These are phyloP conservation scores for Strongylocentrotus purpuratus DNA, from an alignment of 35 echinoderm and acorn worm genomes.

Conservation along the genomic window DNA sequence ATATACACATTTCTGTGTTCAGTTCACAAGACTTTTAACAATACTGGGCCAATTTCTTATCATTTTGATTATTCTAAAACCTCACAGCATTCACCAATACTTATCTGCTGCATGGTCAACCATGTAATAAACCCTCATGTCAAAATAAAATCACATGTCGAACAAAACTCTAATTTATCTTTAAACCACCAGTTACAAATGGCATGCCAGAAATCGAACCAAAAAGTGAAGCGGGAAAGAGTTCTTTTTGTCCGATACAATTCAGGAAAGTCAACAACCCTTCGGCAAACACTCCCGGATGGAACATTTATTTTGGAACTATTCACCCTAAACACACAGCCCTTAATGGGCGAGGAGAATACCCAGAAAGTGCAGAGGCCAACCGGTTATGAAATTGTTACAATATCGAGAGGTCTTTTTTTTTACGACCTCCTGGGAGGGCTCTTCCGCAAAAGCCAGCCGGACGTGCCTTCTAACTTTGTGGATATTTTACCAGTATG, in stretches of 20 bases:
- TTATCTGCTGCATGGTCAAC: no score
- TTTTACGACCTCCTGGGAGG: no score
- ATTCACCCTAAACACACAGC: background rate
- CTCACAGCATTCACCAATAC: background rate
- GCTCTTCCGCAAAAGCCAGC: no score
- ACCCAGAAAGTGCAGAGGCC: background rate
- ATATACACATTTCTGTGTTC: background rate
- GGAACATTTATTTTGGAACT: background rate
- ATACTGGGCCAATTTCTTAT: no score
- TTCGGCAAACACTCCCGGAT: background rate
- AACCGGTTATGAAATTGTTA: conserved; percentile 21
- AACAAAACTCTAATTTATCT: no score
- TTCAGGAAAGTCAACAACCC: background rate
- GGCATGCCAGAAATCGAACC: background rate
- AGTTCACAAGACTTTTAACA: no score
- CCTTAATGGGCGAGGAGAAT: background rate
- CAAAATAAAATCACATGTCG: no score
- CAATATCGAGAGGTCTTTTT: background rate
- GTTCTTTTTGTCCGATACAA: conserved; percentile 6
- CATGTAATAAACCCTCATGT: no score
- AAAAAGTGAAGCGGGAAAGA: background rate
- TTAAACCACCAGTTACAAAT: background rate
- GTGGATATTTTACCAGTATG: no score
- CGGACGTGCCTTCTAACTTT: no score
- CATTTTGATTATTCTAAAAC: background rate